Base-by-base conservation (phyloP, 2,888 invertebrate species). In the Antheraea yamamai region DNA sequence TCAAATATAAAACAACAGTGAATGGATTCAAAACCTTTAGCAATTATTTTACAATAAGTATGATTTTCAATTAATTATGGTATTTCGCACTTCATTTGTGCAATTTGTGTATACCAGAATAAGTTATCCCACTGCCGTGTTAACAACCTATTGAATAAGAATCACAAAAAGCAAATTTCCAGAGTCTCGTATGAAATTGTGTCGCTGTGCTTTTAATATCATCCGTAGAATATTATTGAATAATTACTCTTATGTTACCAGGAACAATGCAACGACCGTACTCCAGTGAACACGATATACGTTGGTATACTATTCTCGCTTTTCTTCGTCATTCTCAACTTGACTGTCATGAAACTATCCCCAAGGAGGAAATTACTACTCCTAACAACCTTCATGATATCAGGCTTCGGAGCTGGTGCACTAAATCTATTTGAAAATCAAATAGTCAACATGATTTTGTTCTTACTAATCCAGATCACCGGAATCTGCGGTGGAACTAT, bases 251-350 rank as follows among this genome's bases (percentile, higher is more conserved):
- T 64, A 26, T 26, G 10, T 64, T 26, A 64, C 26, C 83, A 91
- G 91, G 75, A 77, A 6, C 18, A 74, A 4, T 96, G 96, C 81
- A 73, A 61, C 51, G 73, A 75, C 51, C 61, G 6, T 6, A 75
- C 66, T 6, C 52, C 71, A 58, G 58, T 30, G 73, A 39, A 77
- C 64, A 35, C 83, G 78, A 96, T 96, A 70, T 89, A 95, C 79
- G 95, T 96, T 71, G 95, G 97, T 7, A 90, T 97, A 16, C 84
- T 94, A 1, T 95, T 96, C 79, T 97, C 97, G 0, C 82, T 92
- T 0, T 93, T 95, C 71, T 96, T 96, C 78, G 89, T 96, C 0
- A 14, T 95, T 0, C 91, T 96, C 18, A 96, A 96, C 80, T 79
- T 96, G 3, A 74, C 92, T 0, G 78, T 86, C 2, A 79, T 88